These are phyloP conservation scores for Diarsia brunnea DNA, from an alignment of 2,888 invertebrate genomes.

Conservation along the genomic window DNA sequence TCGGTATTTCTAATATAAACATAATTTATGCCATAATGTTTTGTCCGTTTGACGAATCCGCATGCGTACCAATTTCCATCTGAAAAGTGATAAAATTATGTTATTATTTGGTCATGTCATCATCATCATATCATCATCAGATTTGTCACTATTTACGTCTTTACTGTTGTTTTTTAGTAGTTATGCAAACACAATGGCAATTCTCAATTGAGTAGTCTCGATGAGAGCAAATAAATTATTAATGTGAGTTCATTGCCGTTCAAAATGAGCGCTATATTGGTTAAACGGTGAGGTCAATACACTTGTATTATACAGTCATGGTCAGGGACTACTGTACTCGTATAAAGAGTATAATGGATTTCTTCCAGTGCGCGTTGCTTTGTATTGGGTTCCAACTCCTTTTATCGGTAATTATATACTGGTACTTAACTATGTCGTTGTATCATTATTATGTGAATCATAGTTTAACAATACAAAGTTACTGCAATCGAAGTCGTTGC, in stretches of 20 bases:
- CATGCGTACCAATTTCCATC: neutral
- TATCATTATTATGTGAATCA: neutral
- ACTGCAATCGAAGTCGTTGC: too few relatives aligned
- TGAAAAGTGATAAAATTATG: neutral
- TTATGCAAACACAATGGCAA: neutral
- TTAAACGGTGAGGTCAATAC: neutral
- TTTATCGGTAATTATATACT: too few relatives aligned
- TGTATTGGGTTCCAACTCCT: neutral
- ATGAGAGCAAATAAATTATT: neutral
- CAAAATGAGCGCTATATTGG: neutral
- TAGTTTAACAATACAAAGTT: neutral
- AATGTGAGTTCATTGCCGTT: neutral
- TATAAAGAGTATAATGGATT: too few relatives aligned
- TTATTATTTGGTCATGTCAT: neutral
- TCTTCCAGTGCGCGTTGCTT: neutral
- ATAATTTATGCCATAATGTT: neutral
- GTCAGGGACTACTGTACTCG: neutral
- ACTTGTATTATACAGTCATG: neutral
- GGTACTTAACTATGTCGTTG: neutral
- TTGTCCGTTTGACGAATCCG: neutral
- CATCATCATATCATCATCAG: neutral
- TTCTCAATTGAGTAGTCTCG: neutral
- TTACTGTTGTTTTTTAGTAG: too few relatives aligned
- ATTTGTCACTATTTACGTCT: neutral
- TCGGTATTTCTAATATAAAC: too few relatives aligned